Conservation (phyloP, 2,888 invertebrate species). For the Hoplodrina ambigua region DNA sequence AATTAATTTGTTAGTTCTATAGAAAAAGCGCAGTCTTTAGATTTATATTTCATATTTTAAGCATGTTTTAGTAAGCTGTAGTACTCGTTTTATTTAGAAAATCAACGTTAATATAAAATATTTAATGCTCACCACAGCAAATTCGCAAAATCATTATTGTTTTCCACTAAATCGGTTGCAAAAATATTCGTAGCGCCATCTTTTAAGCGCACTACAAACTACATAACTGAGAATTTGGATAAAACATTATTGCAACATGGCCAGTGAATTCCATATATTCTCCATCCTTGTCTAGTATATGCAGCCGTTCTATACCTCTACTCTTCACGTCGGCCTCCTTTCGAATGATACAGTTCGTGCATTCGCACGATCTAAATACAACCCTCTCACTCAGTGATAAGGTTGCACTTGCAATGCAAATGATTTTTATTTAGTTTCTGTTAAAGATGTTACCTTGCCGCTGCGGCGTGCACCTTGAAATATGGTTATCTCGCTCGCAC, state of each 20-base stretch:
- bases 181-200: constrained; percentile 81
- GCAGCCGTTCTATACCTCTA: constrained; percentile 70
- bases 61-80: constrained; percentile 9
- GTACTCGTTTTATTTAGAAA: background rate
- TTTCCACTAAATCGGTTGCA: constrained; percentile 33
- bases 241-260: constrained; percentile 81
- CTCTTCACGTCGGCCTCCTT: constrained; percentile 74
- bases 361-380: constrained; percentile 77
- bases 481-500: constrained; percentile 85
- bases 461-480: constrained; percentile 82
- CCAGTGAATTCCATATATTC: constrained; percentile 75
- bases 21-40: background rate
- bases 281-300: constrained; percentile 75
- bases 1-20: constrained; percentile 5
- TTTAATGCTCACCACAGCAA: constrained; percentile 40
- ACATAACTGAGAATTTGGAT: constrained; percentile 74
- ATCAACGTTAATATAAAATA: background rate
- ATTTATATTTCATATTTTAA: background rate
- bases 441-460: constrained; percentile 78
- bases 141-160: background rate
- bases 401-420: constrained; percentile 87
- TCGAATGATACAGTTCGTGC: constrained; percentile 73
- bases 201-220: constrained; percentile 77
- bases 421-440: constrained; percentile 72
- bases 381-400: constrained; percentile 78